phyloP scores from a whole-genome alignment of 2,888 invertebrate species.

The Dyspetes luteomarginatus region DNA sequence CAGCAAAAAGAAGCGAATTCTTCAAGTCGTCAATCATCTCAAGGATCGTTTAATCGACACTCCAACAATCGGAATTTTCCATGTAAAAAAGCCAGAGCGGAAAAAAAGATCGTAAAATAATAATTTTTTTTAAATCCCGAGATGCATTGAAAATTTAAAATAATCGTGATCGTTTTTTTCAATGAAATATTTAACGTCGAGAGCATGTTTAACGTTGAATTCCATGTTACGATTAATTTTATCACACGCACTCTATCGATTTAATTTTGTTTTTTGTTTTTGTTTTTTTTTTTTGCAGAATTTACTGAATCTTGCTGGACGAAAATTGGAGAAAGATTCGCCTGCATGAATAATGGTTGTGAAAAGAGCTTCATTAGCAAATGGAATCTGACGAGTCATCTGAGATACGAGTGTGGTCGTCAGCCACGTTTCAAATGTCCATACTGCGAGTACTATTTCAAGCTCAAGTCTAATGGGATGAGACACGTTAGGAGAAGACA shows the following conservation, averaged over 20 bases:
- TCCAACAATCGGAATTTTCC: no score
- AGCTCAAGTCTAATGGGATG: constrained; percentile 75
- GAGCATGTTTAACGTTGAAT: not conserved
- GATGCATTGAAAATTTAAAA: no score
- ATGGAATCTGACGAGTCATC: constrained; percentile 77
- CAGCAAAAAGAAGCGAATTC: constrained; percentile 29
- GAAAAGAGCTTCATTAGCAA: constrained; percentile 71
- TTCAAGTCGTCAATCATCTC: constrained; percentile 45
- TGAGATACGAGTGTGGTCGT: constrained; percentile 79
- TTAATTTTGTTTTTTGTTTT: not conserved
- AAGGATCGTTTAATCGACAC: constrained; percentile 8
- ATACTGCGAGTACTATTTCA: constrained; percentile 72
- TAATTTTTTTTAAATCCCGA: not conserved
- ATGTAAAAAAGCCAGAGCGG: not conserved
- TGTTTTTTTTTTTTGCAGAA: constrained; percentile 46
- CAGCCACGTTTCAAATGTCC: constrained; percentile 80
- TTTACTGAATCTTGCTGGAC: not conserved
- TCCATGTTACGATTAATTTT: not conserved
- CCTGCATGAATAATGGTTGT: constrained; percentile 53
- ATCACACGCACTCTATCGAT: not conserved
- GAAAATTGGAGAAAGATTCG: constrained; percentile 27
- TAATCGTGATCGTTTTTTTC: no score
- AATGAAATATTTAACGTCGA: not conserved
- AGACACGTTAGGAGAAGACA: constrained; percentile 76
- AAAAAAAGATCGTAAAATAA: not conserved